Conservation (phyloP, 2,888 invertebrate species). For the Pyrrhosoma nymphula region DNA sequence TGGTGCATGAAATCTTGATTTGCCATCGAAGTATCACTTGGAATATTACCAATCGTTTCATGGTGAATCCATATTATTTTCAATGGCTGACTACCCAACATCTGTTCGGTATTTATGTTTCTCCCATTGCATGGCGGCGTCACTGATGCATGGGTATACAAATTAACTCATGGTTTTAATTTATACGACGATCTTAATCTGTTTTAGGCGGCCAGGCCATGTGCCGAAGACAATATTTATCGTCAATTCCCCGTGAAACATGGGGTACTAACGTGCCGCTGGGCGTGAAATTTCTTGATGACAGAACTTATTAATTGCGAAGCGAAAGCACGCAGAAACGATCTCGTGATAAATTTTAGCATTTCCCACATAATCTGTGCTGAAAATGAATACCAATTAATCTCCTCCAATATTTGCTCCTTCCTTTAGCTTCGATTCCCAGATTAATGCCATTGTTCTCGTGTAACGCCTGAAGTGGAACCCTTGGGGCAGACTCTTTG, state of each 20-base stretch:
- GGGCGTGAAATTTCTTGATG: neutral
- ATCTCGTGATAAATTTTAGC: constrained; percentile 6
- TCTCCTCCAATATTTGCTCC: neutral
- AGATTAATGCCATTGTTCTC: neutral
- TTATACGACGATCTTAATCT: neutral
- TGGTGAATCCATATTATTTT: too few species aligned
- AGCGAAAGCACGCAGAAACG: too few species aligned
- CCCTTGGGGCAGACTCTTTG: neutral
- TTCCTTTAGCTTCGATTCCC: neutral
- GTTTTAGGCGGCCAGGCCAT: neutral
- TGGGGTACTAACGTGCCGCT: neutral
- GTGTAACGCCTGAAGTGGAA: neutral
- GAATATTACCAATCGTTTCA: too few species aligned
- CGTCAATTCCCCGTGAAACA: neutral
- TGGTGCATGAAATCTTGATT: too few species aligned
- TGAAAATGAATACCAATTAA: constrained; percentile 11
- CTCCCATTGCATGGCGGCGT: neutral
- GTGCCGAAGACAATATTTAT: neutral
- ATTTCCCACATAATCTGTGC: neutral
- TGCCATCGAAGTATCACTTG: too few species aligned
- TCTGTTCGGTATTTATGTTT: neutral
- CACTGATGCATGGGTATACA: neutral
- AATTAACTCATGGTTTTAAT: neutral
- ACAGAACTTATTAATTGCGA: neutral
- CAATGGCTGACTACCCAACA: too few species aligned